These are phyloP conservation scores for Enteromius mattozi DNA, from an alignment of 2,797 vertebrate species.

Conservation along the genomic window DNA sequence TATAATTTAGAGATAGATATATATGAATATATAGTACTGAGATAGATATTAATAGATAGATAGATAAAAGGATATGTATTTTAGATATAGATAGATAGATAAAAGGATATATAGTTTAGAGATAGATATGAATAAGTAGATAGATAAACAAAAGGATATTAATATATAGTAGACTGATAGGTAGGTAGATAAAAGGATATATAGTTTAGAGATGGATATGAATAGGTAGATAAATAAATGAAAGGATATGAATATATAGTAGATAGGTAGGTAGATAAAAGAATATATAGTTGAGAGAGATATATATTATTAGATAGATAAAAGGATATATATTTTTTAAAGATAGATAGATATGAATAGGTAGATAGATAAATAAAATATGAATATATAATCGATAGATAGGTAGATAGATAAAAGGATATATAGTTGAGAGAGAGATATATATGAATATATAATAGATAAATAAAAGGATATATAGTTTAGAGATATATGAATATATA, in stretches of 20 bases:
- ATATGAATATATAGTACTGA: not conserved
- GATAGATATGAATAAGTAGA: not conserved
- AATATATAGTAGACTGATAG: rapidly evolving
- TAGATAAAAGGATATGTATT: rapidly evolving
- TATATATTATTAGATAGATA: rapidly evolving
- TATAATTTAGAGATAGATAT: rapidly evolving
- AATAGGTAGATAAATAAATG: rapidly evolving
- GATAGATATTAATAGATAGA: rapidly evolving
- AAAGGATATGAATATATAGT: not conserved
- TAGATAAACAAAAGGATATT: rapidly evolving
- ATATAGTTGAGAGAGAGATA: rapidly evolving
- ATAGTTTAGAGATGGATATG: not conserved
- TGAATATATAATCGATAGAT: not conserved
- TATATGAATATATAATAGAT: rapidly evolving
- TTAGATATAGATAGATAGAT: not conserved
- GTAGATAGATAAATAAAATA: not conserved
- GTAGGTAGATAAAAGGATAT: rapidly evolving
- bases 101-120: too few species aligned
- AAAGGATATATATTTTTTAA: not conserved
- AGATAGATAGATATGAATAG: rapidly evolving
- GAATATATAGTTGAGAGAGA: not conserved
- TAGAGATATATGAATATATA: not conserved
- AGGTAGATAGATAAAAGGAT: not conserved
- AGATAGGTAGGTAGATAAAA: rapidly evolving
- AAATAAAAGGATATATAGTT: too few species aligned